Base-by-base conservation (phyloP, 1,140 invertebrate genomes). In the Drosophila punjabiensis region DNA sequence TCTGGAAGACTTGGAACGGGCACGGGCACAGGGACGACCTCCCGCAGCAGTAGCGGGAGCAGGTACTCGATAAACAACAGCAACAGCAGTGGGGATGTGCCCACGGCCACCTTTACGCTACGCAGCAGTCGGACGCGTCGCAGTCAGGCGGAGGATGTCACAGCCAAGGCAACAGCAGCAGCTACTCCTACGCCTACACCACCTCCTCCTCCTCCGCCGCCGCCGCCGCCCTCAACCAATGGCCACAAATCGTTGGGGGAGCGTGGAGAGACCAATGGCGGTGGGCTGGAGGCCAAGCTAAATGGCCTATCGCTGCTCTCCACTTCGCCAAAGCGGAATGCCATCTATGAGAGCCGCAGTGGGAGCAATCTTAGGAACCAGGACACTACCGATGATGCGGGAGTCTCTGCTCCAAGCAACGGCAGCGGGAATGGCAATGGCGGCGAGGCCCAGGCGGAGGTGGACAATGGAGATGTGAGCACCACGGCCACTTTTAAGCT, bases 51-150 rank as follows among this genome's bases (percentile, higher is more conserved):
- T 52, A 88, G 68, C 35, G 87, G 91, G 20, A 58, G 14, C 20
- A 76, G 70, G 47, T 90, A 58, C 56, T 73, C 79, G 10, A n/a
- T 91, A 13, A 90, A 66, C 50, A 74, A 48, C 45, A 90, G 86
- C 76, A 90, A 65, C 50, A 90, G 87, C 62, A 88, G 68, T 39
- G 87, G 91, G 5, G 81, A 88, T 81, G 81, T 92, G 53, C 91
- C 91, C 24, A 92, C 91, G 43, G 91, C 91, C 32, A 92, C 91
- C 6, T 91, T 92, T 59, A 92, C 91, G 4, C 47, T 88, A 24
- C 74, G 82, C 52, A 86, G 80, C 39, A 85, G 53, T 61, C 66
- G 80, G 28, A 70, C 71, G n/a, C 76, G 71, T 11, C 70, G 79
- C 55, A 76, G 39, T 13, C 71, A 71, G 18, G 48, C 41, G 48